Evolutionary conservation across 2,797 vertebrate genomes (phyloP).

Genomic region (Cuniculus paca): DNA sequence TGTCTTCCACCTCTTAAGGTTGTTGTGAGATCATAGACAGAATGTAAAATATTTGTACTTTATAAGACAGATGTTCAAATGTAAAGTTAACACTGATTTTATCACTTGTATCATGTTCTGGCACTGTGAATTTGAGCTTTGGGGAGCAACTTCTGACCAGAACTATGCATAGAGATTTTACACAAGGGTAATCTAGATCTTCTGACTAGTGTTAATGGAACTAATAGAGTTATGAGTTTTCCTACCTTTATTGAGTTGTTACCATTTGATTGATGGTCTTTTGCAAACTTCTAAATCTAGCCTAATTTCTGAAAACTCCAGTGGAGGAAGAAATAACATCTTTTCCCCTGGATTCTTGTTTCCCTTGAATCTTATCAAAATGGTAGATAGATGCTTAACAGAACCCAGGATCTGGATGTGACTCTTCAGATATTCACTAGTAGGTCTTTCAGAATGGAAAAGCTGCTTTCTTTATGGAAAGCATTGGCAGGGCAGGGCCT

Average conservation of each 20-base stretch:
- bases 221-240: slow-evolving; percentile 39
- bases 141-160: slow-evolving; percentile 6
- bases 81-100: slow-evolving; percentile 16
- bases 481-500: neutral
- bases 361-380: slow-evolving; percentile 37
- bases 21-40: slow-evolving; percentile 38
- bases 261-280: slow-evolving; percentile 40
- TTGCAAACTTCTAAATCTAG: slow-evolving; percentile 59
- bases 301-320: slow-evolving; percentile 52
- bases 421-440: neutral
- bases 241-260: slow-evolving; percentile 53
- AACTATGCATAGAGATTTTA: neutral
- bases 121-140: neutral
- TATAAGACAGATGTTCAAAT: slow-evolving; percentile 48
- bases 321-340: slow-evolving; percentile 55
- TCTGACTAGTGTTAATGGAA: neutral
- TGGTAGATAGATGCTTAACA: slow-evolving; percentile 33
- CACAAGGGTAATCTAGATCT: too few relatives aligned
- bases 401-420: neutral
- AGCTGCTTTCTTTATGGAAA: slow-evolving; percentile 9
- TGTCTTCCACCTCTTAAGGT: slow-evolving; percentile 26
- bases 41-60: slow-evolving; percentile 29
- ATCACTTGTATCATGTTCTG: slow-evolving; percentile 6
- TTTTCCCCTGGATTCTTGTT: slow-evolving; percentile 51
- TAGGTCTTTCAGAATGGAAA: slow-evolving; percentile 2